Evolutionary conservation across 2,113 vertebrate genomes (phyloP), one percentile per base, ranked within the genome.

Genomic region (Lepisosteus osseus): DNA sequence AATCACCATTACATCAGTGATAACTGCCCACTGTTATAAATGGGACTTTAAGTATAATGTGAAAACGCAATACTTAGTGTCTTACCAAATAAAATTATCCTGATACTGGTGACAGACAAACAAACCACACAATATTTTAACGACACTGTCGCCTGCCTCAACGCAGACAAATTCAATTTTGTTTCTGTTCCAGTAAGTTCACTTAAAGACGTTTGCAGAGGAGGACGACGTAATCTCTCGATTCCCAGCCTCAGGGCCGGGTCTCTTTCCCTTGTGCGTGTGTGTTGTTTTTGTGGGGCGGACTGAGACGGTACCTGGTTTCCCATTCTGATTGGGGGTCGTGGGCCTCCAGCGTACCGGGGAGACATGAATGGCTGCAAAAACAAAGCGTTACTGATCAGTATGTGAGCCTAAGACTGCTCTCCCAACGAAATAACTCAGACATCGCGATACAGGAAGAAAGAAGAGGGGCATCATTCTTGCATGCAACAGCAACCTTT

Each of bases 291-390:
- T 8, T 1, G 7, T 4, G 15, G 45, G 1, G 5, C 11, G 15
- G 15, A 7, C 29, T 15, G 45, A 62, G 14, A 14, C 85, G 61
- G 67, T 94, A 99, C 97, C 96, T 98, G 97, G 90, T 93, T 98
- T 82, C 90, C 93, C 97, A 99, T 99, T 89, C 97, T 93, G 88
- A 98, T 97, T 74, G 95, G 96, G 77, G 97, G 96, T 91, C 97
- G 92, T 75, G 97, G 97, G 78, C 97, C 96, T 86, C 97, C 96
- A 68, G 95, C 95, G 11, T 99, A 99, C 81, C 97, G 93, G 68
- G 97, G 96, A 7, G 96, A 98, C 97, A 99, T 99, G 88, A 99
- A 99, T 77, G 97, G 95, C 97, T 99, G 90, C 0, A 84, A 89
- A 84, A 70, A 91, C 71, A 94, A 77, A 89, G 47, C 47, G 9